Evolutionary conservation across 2,113 vertebrate genomes (phyloP).

Genomic region (Mus musculus): DNA sequence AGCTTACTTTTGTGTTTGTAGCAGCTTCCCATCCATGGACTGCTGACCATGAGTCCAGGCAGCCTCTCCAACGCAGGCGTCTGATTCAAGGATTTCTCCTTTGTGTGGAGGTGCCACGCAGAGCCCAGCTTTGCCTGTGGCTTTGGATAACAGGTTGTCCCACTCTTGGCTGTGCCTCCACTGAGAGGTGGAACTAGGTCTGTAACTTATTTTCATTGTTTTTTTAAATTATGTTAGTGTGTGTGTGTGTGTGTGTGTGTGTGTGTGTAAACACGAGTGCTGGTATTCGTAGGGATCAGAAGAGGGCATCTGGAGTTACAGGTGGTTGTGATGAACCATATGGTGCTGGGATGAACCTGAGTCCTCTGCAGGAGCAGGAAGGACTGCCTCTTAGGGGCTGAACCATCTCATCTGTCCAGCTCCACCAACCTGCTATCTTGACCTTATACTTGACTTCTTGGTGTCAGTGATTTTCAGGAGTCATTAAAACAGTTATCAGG

Average conservation of each 20-base stretch:
- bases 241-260: neutral
- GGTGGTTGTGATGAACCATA: neutral
- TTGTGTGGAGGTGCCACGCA: neutral
- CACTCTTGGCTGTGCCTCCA: conserved; percentile 1
- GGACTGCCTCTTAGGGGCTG: too few relatives aligned
- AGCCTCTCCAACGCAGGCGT: neutral
- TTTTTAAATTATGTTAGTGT: neutral
- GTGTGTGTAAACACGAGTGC: neutral
- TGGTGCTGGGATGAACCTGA: neutral
- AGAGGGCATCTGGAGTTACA: neutral
- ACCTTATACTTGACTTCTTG: neutral
- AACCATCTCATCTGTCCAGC: neutral
- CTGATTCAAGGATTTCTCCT: neutral
- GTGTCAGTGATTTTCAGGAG: neutral
- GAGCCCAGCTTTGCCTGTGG: neutral
- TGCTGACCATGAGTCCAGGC: neutral
- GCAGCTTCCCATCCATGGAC: neutral
- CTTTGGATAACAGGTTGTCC: neutral
- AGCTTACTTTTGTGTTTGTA: neutral
- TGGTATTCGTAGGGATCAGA: neutral
- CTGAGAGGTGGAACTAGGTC: neutral
- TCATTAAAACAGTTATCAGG: neutral
- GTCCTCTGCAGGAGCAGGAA: neutral
- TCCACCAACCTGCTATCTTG: neutral
- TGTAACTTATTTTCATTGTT: neutral